These are phyloP conservation scores for Megalops cyprinoides DNA, from an alignment of 2,797 vertebrate genomes.

Conservation along the genomic window DNA sequence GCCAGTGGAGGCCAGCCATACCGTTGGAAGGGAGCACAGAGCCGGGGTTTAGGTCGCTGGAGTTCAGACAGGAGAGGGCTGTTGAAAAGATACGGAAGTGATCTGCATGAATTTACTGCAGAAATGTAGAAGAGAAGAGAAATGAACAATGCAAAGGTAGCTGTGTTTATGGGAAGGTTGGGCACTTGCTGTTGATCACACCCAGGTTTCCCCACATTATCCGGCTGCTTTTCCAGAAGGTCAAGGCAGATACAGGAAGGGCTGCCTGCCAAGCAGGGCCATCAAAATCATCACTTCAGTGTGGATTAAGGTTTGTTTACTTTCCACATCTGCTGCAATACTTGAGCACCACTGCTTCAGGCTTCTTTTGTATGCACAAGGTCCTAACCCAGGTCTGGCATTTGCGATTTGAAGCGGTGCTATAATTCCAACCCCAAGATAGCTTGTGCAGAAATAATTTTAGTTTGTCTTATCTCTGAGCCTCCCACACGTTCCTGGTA, in stretches of 20 bases:
- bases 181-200: too few relatives aligned
- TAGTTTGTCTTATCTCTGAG: neutral
- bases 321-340: neutral
- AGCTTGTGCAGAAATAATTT: neutral
- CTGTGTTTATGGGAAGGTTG: too few relatives aligned
- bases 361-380: neutral
- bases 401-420: neutral
- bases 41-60: too few relatives aligned
- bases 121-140: neutral
- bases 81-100: neutral
- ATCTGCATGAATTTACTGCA: neutral
- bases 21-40: too few relatives aligned
- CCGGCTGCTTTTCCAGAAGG: neutral
- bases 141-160: neutral
- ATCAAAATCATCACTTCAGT: neutral
- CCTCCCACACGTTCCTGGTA: neutral
- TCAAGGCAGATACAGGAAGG: neutral
- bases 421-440: neutral
- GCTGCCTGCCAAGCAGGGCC: neutral
- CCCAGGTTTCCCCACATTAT: too few relatives aligned
- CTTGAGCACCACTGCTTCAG: neutral
- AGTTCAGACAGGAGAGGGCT: too few relatives aligned
- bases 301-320: neutral
- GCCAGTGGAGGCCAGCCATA: too few relatives aligned
- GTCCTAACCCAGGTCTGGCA: constrained; percentile 3